These are phyloP conservation scores for Corydoras sp. DNA, from an alignment of 2,113 vertebrate species.

Conservation along the genomic window DNA sequence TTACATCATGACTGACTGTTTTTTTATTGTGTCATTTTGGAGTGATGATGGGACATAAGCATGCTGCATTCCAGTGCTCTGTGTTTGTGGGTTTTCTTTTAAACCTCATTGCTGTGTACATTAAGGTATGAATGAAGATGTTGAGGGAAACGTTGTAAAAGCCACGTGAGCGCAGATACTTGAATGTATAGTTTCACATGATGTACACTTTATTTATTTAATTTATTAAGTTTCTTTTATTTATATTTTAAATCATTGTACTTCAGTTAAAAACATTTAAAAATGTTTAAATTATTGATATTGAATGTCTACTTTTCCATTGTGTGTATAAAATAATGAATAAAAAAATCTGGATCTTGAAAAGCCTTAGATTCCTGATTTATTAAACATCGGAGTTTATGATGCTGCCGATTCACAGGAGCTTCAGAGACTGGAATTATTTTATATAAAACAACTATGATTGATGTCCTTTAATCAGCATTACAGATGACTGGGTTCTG, in stretches of 20 bases:
- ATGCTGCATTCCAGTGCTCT: slow-evolving; percentile 14
- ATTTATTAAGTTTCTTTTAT: slow-evolving; percentile 48
- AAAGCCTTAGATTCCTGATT: too few species aligned
- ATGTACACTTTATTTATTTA: background rate
- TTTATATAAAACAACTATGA: too few species aligned
- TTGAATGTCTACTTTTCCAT: background rate
- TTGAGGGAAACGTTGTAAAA: background rate
- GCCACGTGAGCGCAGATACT: slow-evolving; percentile 18
- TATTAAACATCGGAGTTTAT: too few species aligned
- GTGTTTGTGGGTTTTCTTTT: slow-evolving; percentile 13
- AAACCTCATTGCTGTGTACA: background rate
- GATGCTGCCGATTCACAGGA: too few species aligned
- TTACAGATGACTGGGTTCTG: too few species aligned
- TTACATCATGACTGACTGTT: slow-evolving; percentile 48
- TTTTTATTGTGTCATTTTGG: slow-evolving; percentile 25
- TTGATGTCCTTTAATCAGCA: too few species aligned
- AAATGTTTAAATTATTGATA: slow-evolving; percentile 17
- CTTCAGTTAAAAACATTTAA: slow-evolving; percentile 1
- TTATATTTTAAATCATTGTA: slow-evolving; percentile 41
- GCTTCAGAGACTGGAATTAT: too few species aligned
- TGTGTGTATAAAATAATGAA: background rate
- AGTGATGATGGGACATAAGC: slow-evolving; percentile 5
- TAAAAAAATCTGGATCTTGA: too few species aligned
- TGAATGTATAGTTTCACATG: slow-evolving; percentile 39
- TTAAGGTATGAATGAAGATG: background rate